Evolutionary conservation across 2,888 invertebrate genomes (phyloP), one percentile per base, ranked within the genome.

Genomic region (Campaea margaritaria): DNA sequence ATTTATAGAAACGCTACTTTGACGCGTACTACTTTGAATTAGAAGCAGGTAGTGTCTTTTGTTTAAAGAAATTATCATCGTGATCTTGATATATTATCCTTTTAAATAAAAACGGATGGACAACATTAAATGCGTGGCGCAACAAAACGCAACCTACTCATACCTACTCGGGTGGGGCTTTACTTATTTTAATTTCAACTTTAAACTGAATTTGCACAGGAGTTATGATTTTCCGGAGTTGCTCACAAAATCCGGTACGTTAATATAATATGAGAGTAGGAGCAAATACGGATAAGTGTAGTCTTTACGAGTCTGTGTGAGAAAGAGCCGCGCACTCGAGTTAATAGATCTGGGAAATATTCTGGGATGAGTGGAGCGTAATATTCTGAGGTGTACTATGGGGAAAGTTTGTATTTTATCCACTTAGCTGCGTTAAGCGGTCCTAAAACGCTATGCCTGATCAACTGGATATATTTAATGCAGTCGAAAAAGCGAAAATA

Each of bases 151-250:
- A 73, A 70, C 41, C 54, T 74, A 74, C 73, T 76, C 74, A 70
- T 66, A 31, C 9, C 31, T 31, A 31, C 21, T 21, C 65, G 51
- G 73, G 73, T 72, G 68, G 70, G 67, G 69, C 72, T 82, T 79
- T 78, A 79, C 76, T 75, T 72, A 74, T 78, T 81, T 80, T 76
- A 82, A 83, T 83, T 81, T 75, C 66, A 74, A 76, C 74, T 78
- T 76, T 70, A 73, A 78, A 76, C 74, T 74, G 59, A 73, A 73
- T 77, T 80, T 69, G 68, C 69, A 66, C 42, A 53, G 67, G 68
- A 72, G 77, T 76, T 80, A 80, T 79, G 69, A 79, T 76, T 74
- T 75, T 58, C 63, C 55, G 61, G 62, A 70, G 72, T 67, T 68
- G 55, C 54, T 67, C 45, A 51, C 61, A 43, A 59, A 67, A 61